A percentile compares a stretch with the other conserved stretches of the same genome.
These are phyloP conservation scores for Eutolmus rufibarbis DNA, from an alignment of 2,888 invertebrate genomes.

Conservation along the genomic window DNA sequence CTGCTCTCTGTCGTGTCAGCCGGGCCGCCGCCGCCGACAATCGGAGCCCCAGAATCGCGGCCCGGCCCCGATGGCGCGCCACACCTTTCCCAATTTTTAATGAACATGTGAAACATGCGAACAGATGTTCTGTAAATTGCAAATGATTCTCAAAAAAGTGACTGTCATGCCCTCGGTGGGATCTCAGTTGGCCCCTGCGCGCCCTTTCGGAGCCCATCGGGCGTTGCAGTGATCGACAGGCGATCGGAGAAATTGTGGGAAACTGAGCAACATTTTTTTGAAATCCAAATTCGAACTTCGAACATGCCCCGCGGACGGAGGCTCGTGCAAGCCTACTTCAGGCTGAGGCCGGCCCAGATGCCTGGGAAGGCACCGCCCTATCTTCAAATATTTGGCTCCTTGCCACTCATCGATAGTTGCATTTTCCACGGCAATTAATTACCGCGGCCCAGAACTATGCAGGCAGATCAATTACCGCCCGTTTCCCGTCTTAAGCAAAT, in stretches of 20 bases:
- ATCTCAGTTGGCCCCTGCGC: background rate
- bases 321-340: background rate
- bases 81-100: conserved; percentile 31
- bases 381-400: background rate
- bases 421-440: background rate
- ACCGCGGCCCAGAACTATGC: background rate
- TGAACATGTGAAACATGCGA: conserved; percentile 24
- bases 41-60: background rate
- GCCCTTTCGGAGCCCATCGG: background rate
- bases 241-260: background rate
- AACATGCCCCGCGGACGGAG: background rate
- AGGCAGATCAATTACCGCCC: background rate
- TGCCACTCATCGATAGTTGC: background rate
- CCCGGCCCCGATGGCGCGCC: background rate
- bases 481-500: background rate
- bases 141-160: conserved; percentile 15
- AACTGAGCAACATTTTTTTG: background rate
- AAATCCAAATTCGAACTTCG: background rate
- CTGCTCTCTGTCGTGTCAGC: conserved; percentile 26
- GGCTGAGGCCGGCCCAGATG: background rate
- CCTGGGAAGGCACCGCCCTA: background rate
- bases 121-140: conserved; percentile 29
- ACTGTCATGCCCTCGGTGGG: conserved; percentile 14
- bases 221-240: background rate
- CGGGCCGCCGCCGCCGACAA: background rate